Percentiles rank a stretch among this genome's conserved stretches.
These are phyloP conservation scores for Oostethus manadensis DNA, from an alignment of 2,113 vertebrate species.

Conservation along the genomic window DNA sequence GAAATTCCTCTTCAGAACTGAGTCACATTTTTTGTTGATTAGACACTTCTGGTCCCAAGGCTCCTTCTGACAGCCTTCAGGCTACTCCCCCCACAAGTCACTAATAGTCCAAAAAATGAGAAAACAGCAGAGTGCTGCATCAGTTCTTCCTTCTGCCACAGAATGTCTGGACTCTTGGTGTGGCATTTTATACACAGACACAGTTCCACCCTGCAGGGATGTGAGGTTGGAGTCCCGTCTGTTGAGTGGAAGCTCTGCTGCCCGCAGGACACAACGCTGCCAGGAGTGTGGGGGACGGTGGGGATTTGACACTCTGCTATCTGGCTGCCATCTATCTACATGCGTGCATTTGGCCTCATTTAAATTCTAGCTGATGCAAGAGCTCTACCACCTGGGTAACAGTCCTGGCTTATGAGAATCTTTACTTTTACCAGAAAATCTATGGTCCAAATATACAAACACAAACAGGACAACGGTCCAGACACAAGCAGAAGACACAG, in stretches of 20 bases:
- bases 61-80: constrained; percentile 29
- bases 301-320: constrained; percentile 30
- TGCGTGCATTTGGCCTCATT: constrained; percentile 54
- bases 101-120: constrained; percentile 33
- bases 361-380: constrained; percentile 17
- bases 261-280: constrained; percentile 51
- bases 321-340: constrained; percentile 31
- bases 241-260: constrained; percentile 56
- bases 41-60: constrained; percentile 38
- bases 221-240: constrained; percentile 61
- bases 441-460: no score
- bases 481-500: no score
- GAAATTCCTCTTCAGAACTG: constrained; percentile 7
- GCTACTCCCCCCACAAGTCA: constrained; percentile 17
- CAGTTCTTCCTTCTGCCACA: constrained; percentile 38
- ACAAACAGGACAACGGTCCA: no score
- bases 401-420: background rate
- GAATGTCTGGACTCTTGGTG: constrained; percentile 40
- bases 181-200: constrained; percentile 36
- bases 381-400: constrained; percentile 18
- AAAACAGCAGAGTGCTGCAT: constrained; percentile 36
- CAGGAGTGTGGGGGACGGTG: constrained; percentile 29
- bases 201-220: constrained; percentile 67
- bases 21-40: constrained; percentile 19
- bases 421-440: background rate